phyloP scores from a whole-genome alignment of 2,797 vertebrate genomes.

The Caiman crocodilus region DNA sequence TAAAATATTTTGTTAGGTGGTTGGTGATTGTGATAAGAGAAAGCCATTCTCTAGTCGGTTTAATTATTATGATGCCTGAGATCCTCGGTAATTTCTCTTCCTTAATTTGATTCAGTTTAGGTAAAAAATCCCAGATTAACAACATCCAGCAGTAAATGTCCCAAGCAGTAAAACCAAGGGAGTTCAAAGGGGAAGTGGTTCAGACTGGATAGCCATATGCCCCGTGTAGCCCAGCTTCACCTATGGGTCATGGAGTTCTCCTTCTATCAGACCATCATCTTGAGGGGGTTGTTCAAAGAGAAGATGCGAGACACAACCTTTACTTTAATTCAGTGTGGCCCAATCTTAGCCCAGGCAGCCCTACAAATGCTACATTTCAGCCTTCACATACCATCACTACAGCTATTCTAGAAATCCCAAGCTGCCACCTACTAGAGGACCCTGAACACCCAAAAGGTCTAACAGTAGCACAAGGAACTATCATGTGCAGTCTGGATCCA shows the following conservation, averaged over 20 bases:
- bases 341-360: too few species aligned
- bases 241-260: neutral
- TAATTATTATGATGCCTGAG: neutral
- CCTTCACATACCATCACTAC: too few species aligned
- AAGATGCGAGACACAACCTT: neutral
- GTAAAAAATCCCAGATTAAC: neutral
- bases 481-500: too few species aligned
- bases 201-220: neutral
- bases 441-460: too few species aligned
- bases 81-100: neutral
- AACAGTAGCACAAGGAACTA: too few species aligned
- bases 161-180: neutral
- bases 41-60: neutral
- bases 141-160: rapidly evolving
- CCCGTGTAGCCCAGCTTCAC: neutral
- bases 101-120: neutral
- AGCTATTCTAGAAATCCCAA: too few species aligned
- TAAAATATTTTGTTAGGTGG: neutral
- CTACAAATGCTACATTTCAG: too few species aligned
- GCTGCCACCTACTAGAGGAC: too few species aligned
- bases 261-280: neutral
- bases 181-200: neutral
- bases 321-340: too few species aligned
- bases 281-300: neutral
- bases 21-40: neutral